Base-by-base conservation (phyloP, 2,888 invertebrate genomes). In the Cryptus armator region DNA sequence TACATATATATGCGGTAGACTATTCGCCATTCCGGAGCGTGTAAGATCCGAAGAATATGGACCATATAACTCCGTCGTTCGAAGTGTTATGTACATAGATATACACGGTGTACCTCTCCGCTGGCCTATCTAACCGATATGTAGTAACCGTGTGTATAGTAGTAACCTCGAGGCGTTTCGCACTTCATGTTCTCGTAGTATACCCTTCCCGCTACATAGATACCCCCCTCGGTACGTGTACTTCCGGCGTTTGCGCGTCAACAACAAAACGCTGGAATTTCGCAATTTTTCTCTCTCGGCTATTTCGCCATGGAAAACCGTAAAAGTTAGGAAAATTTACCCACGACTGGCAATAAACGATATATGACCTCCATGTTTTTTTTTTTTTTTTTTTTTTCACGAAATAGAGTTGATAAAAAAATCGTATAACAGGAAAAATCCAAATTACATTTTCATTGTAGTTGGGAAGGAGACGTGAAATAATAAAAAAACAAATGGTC, bases 321-420 rank as follows among this genome's bases (percentile, higher is more conserved):
- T 80, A 72, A 84, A 84, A 83, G 32, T 75, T 74, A 44, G 32
- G 62, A 74, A 72, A 76, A 70, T 56, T 16, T 56, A 1, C 37
- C 78, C 66, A 59, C 32, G 77, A 68, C 29, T 48, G 16, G 62
- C 68, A 64, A 77, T 84, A 74, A 84, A 77, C 48, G 32, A 46
- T 51, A 51, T 64, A 44, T 53, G 37, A 56, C 56, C 24, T 56
- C 56, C 12, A 24, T 24, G 19, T 9, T 24, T 24, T 37, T 37
- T 37, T 37, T 5, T 37, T 37, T n/a, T 48, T n/a, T 16, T 53
- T 10, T n/a, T n/a, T 16, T 56, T 0, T 2, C 51, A 2, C 51
- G n/a, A 51, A 14, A 32, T 32, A 37, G n/a, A 24, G 14, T 12
- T 14, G 62, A 62, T n/a, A 32, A n/a, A 32, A 62, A 32, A 62